Conservation (phyloP, 2,113 vertebrate species). For the Riparia riparia region DNA sequence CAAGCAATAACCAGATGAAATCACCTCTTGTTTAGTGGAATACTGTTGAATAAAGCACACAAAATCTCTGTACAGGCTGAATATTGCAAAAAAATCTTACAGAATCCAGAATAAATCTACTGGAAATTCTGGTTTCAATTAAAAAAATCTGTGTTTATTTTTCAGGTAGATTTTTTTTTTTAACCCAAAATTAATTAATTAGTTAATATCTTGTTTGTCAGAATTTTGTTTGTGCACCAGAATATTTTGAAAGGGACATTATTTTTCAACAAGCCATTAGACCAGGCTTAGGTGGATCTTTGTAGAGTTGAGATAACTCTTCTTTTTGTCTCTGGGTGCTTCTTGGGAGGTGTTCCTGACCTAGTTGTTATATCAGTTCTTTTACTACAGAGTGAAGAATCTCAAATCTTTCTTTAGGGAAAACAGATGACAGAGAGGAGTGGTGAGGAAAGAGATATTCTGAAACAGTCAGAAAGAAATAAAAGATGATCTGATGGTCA, state of each 20-base stretch:
- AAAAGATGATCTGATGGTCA: background rate
- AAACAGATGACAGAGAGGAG: background rate
- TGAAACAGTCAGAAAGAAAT: background rate
- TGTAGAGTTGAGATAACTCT: background rate
- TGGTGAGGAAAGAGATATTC: background rate
- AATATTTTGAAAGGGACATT: background rate
- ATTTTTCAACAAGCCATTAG: background rate
- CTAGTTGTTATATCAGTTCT: background rate
- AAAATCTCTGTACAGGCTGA: background rate
- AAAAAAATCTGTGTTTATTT: background rate
- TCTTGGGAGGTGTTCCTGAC: background rate
- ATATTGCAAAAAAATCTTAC: background rate
- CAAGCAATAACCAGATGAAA: background rate
- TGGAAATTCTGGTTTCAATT: background rate
- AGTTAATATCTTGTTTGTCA: background rate
- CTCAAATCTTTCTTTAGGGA: background rate
- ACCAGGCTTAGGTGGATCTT: background rate
- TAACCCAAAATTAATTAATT: background rate
- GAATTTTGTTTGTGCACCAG: background rate
- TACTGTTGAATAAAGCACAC: background rate
- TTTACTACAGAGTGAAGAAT: background rate
- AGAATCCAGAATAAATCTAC: background rate
- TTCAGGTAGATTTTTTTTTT: background rate
- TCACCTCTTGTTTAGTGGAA: background rate
- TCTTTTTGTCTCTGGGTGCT: background rate